Conservation (phyloP, 2,113 vertebrate species). For the Suncus etruscus region DNA sequence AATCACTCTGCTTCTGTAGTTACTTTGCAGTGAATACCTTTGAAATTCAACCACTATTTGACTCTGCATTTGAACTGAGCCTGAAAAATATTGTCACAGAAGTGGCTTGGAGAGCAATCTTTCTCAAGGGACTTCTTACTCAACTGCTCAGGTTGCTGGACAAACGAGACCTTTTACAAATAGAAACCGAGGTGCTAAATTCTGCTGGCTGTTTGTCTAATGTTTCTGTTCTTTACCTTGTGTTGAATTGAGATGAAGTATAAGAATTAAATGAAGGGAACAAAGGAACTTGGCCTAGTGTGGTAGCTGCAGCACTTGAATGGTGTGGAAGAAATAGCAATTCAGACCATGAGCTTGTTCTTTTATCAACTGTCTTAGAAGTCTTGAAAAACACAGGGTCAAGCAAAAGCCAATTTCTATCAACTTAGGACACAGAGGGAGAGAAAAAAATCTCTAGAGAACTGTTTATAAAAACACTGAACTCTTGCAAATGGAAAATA, state of each 20-base stretch:
- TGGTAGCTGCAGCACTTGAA: accelerated
- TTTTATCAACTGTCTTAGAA: not conserved
- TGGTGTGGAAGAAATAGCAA: not conserved
- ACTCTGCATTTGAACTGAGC: not conserved
- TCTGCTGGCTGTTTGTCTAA: accelerated
- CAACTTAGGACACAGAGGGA: not conserved
- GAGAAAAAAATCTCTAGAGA: not conserved
- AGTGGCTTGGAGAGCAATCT: not conserved
- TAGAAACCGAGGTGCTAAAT: accelerated
- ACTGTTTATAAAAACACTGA: not conserved
- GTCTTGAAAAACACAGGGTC: not conserved
- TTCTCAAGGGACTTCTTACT: not conserved
- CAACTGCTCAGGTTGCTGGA: not conserved
- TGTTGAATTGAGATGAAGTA: accelerated
- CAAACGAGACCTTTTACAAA: not conserved
- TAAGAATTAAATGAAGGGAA: accelerated
- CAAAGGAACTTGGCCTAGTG: too few species aligned
- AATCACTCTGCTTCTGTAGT: not conserved
- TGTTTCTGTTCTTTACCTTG: not conserved
- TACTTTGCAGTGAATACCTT: not conserved
- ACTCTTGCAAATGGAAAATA: not conserved
- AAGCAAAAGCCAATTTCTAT: not conserved
- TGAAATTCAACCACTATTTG: not conserved
- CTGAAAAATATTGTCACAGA: not conserved
- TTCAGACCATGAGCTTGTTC: not conserved